These are phyloP conservation scores for Cantharis flavilabris DNA, from an alignment of 2,888 invertebrate genomes.

Conservation along the genomic window DNA sequence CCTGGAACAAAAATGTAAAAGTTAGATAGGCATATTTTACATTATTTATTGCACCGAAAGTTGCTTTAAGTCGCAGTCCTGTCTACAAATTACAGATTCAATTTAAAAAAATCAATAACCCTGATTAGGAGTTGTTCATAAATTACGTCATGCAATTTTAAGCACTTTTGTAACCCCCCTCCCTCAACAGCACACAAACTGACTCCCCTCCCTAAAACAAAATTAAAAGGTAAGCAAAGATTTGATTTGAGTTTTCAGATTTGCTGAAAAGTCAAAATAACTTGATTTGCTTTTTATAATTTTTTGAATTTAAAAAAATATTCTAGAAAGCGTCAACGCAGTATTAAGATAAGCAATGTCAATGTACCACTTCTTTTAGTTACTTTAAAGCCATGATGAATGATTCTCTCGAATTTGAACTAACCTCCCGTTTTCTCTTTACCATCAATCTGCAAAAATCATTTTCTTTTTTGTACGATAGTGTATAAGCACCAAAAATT, in stretches of 20 bases:
- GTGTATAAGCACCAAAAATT: background rate
- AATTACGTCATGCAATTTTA: no score
- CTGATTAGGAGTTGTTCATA: background rate
- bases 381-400: background rate
- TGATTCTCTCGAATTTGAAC: background rate
- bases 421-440: background rate
- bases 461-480: background rate
- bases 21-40: background rate
- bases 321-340: background rate
- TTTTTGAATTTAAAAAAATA: background rate
- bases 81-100: no score
- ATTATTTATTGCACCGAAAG: background rate
- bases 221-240: background rate
- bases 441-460: background rate
- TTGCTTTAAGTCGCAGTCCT: no score
- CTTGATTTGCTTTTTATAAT: background rate
- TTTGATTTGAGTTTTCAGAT: no score
- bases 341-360: background rate
- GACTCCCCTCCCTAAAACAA: no score
- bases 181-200: no score
- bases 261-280: no score
- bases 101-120: background rate
- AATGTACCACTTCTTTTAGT: background rate
- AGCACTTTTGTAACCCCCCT: no score
- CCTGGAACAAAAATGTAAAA: slow-evolving; percentile 48